Evolutionary conservation across 2,797 vertebrate species (phyloP).

Genomic region (Capromys pilorides): DNA sequence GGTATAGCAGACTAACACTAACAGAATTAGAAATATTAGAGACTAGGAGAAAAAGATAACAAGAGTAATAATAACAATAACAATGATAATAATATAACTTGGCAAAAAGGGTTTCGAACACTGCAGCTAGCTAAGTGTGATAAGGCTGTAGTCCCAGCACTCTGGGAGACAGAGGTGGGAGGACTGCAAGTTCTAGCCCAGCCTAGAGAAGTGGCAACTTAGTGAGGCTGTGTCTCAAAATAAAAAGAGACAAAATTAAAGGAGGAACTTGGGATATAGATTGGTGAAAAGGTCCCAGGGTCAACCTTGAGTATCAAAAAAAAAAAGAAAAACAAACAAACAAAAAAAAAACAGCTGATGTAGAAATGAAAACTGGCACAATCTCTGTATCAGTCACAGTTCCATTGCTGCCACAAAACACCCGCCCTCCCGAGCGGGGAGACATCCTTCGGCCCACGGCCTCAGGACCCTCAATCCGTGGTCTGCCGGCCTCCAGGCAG

Average conservation of each 20-base stretch:
- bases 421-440: too few relatives aligned
- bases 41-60: background rate
- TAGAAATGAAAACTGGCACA: background rate
- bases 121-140: background rate
- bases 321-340: too few relatives aligned
- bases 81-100: background rate
- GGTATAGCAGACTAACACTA: background rate
- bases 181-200: background rate
- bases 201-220: background rate
- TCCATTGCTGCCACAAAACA: background rate
- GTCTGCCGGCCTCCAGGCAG: background rate
- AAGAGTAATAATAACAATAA: background rate
- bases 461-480: too few relatives aligned
- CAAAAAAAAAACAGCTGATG: background rate
- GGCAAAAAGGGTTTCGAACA: background rate
- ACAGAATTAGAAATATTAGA: background rate
- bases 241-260: background rate
- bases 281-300: background rate
- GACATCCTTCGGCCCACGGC: background rate
- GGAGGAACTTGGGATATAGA: background rate
- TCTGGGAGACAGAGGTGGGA: background rate
- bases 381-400: background rate
- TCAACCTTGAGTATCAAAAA: background rate
- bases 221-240: background rate
- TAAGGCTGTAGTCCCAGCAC: background rate